Percentiles rank a stretch among this genome's conserved stretches.
Evolutionary conservation across 2,888 invertebrate species (phyloP).

Genomic region (Rosalia funebris): DNA sequence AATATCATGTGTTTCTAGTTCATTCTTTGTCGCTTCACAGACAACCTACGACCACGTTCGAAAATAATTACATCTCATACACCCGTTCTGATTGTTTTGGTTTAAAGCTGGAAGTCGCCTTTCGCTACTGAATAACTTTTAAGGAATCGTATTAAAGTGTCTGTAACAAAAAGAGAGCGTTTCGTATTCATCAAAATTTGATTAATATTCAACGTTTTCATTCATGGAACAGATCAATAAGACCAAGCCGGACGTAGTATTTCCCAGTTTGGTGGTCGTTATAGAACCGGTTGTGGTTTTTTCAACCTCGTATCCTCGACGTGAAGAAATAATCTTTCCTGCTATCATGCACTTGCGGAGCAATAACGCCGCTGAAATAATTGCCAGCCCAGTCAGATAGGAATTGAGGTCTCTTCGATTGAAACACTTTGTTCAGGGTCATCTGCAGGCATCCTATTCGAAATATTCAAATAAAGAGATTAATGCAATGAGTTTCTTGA

Average conservation of each 20-base stretch:
- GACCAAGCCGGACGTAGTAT: slow-evolving; percentile 11
- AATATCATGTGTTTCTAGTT: too few relatives aligned
- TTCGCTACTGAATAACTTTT: not conserved
- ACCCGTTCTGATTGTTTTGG: too few relatives aligned
- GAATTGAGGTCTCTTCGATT: too few relatives aligned
- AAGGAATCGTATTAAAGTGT: slow-evolving; percentile 6
- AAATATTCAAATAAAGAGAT: too few relatives aligned
- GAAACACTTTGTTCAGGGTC: too few relatives aligned
- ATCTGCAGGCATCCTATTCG: too few relatives aligned
- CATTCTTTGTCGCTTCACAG: too few relatives aligned
- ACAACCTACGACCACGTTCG: too few relatives aligned
- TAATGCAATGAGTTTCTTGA: too few relatives aligned
- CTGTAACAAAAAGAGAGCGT: slow-evolving; percentile 2
- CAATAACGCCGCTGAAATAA: not conserved
- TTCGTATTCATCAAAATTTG: slow-evolving; percentile 25
- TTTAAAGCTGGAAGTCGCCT: slow-evolving; percentile 1
- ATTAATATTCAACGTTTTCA: slow-evolving; percentile 23
- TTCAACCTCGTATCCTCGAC: not conserved
- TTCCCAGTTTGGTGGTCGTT: slow-evolving; percentile 15
- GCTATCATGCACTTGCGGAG: not conserved
- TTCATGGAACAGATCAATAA: slow-evolving; percentile 24
- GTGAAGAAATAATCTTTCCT: not conserved
- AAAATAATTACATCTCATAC: too few relatives aligned
- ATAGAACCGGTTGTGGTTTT: slow-evolving; percentile 18
- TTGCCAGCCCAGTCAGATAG: not conserved